phyloP scores from a whole-genome alignment of 2,113 vertebrate species.

The Andinoacara biseriatus region DNA sequence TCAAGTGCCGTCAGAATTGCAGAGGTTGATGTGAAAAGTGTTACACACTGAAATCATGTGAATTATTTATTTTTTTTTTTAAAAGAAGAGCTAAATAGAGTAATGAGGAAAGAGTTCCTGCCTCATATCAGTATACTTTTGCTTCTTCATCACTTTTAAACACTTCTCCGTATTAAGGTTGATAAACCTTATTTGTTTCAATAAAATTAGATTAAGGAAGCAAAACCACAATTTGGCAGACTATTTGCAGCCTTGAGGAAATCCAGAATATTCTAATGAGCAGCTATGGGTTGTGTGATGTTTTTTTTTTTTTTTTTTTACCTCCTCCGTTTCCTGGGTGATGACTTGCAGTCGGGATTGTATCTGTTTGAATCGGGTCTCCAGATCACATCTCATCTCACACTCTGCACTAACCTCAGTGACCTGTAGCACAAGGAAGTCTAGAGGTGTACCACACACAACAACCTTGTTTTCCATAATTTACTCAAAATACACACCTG shows the following conservation, averaged over 20 bases:
- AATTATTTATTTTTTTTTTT: background rate
- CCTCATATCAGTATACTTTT: background rate
- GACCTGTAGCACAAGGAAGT: conserved; percentile 71
- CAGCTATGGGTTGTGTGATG: background rate
- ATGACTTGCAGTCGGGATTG: conserved; percentile 81
- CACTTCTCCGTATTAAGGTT: background rate
- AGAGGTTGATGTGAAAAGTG: background rate
- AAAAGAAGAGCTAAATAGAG: background rate
- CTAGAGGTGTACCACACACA: background rate
- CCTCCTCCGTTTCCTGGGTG: conserved; percentile 80
- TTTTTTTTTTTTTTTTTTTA: conserved; percentile 22
- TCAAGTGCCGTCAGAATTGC: background rate
- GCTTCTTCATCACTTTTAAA: background rate
- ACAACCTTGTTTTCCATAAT: background rate
- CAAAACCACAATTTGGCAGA: background rate
- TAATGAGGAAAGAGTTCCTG: background rate
- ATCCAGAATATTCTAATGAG: background rate
- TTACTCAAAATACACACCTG: conserved; percentile 73
- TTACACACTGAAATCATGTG: background rate
- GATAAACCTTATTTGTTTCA: background rate
- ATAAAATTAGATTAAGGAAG: conserved; percentile 5
- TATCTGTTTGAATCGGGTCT: conserved; percentile 85
- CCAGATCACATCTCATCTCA: conserved; percentile 83
- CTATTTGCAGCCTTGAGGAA: background rate
- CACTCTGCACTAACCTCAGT: conserved; percentile 81